These are phyloP conservation scores for Apamea epomidion DNA, from an alignment of 2,888 invertebrate genomes.

Conservation along the genomic window DNA sequence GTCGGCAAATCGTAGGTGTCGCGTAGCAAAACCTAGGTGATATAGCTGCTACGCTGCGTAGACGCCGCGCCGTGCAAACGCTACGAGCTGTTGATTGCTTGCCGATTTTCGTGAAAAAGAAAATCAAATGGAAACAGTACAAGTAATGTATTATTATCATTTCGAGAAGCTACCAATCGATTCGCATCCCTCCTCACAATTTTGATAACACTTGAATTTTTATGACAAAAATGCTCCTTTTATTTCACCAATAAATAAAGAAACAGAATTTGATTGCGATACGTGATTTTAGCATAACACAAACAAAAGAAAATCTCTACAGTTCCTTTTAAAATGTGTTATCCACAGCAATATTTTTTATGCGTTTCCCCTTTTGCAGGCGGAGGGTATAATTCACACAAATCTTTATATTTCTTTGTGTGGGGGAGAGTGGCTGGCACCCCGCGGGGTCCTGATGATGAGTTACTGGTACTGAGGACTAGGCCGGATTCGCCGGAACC, in stretches of 20 bases:
- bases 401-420: slow-evolving; percentile 88
- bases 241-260: neutral
- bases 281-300: neutral
- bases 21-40: neutral
- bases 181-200: neutral
- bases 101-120: neutral
- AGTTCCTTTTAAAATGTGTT: slow-evolving; percentile 59
- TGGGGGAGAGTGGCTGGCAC: slow-evolving; percentile 78
- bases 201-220: neutral
- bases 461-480: slow-evolving; percentile 81
- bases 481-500: slow-evolving; percentile 68
- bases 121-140: neutral
- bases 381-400: slow-evolving; percentile 86
- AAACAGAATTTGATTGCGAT: neutral
- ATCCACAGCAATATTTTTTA: slow-evolving; percentile 60
- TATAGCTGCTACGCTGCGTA: neutral
- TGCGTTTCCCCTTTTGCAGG: slow-evolving; percentile 80
- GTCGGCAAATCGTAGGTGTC: neutral
- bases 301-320: slow-evolving; percentile 54
- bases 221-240: neutral
- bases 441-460: slow-evolving; percentile 88
- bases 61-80: neutral
- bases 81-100: neutral
- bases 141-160: neutral
- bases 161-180: neutral